Conservation (phyloP, 1,140 invertebrate genomes). For the Drosophila murphyi region DNA sequence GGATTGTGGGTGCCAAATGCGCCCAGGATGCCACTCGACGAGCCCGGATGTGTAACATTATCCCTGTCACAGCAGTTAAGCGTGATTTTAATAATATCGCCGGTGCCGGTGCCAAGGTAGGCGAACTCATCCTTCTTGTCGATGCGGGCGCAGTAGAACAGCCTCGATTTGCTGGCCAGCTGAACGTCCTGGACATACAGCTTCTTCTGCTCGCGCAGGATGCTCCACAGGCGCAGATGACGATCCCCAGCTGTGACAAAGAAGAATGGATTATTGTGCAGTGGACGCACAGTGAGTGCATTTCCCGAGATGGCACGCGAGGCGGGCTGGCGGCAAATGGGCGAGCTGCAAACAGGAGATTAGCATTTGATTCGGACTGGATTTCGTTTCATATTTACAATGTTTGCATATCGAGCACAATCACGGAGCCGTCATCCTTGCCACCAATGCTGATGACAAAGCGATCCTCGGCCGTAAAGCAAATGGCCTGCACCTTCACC, state of each 20-base stretch:
- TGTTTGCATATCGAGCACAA: conserved; percentile 89
- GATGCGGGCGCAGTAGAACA: conserved; percentile 88
- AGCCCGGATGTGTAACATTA: conserved; percentile 84
- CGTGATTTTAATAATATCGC: conserved; percentile 88
- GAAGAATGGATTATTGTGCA: conserved; percentile 86
- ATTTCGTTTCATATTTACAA: conserved; percentile 74
- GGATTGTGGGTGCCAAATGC: conserved; percentile 86
- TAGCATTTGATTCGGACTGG: not conserved
- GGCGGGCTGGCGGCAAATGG: conserved; percentile 88
- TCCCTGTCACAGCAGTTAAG: conserved; percentile 88
- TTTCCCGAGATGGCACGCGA: conserved; percentile 88
- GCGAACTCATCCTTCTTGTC: conserved; percentile 89
- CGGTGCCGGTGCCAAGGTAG: conserved; percentile 93
- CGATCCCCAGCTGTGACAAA: conserved; percentile 91
- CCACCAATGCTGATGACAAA: conserved; percentile 95
- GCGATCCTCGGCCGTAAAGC: conserved; percentile 91
- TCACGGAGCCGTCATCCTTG: conserved; percentile 93
- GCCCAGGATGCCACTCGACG: conserved; percentile 88
- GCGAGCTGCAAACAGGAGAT: conserved; percentile 60
- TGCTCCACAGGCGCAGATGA: conserved; percentile 90
- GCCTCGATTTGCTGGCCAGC: conserved; percentile 89
- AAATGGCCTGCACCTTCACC: conserved; percentile 91
- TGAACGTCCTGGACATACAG: conserved; percentile 89
- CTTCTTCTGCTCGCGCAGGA: conserved; percentile 89
- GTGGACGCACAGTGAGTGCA: conserved; percentile 86